A percentile compares a stretch with the other conserved stretches of the same genome.
These are phyloP conservation scores for Odontothrips loti DNA, from an alignment of 2,888 invertebrate species.

Conservation along the genomic window DNA sequence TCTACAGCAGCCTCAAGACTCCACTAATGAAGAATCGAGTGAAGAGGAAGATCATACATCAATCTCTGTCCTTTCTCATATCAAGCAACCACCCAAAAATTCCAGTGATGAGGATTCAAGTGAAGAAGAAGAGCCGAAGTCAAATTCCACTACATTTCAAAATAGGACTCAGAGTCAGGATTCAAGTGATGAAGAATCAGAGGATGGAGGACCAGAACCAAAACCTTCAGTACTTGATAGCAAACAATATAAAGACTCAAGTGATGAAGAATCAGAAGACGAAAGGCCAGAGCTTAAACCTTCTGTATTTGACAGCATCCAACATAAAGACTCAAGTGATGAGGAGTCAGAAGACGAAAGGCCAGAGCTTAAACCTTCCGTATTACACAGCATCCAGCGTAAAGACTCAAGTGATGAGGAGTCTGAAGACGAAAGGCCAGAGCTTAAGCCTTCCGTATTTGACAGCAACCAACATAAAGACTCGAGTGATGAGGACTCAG, in stretches of 20 bases:
- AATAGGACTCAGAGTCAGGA: not conserved
- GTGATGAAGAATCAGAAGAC: not conserved
- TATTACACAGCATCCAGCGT: not conserved
- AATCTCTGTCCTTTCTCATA: not conserved
- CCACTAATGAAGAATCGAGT: not conserved
- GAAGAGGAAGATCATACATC: not conserved
- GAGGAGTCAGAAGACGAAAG: not conserved
- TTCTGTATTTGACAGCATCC: not conserved
- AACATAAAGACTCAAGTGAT: not conserved
- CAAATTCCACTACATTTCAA: not conserved
- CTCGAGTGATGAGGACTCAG: not conserved
- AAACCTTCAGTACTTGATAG: not conserved
- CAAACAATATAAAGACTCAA: not conserved
- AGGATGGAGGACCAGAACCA: not conserved
- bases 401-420: not conserved
- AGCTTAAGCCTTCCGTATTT: not conserved
- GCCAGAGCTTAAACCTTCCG: not conserved
- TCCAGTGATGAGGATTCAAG: slow-evolving; percentile 7
- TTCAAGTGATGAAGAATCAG: not conserved
- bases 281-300: not conserved
- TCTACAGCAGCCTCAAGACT: not conserved
- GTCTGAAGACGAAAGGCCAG: not conserved
- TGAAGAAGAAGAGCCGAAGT: not conserved
- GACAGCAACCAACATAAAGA: not conserved
- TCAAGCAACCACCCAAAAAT: not conserved